Evolutionary conservation across 2,113 vertebrate species (phyloP).

Genomic region (Brienomyrus longianalis): DNA sequence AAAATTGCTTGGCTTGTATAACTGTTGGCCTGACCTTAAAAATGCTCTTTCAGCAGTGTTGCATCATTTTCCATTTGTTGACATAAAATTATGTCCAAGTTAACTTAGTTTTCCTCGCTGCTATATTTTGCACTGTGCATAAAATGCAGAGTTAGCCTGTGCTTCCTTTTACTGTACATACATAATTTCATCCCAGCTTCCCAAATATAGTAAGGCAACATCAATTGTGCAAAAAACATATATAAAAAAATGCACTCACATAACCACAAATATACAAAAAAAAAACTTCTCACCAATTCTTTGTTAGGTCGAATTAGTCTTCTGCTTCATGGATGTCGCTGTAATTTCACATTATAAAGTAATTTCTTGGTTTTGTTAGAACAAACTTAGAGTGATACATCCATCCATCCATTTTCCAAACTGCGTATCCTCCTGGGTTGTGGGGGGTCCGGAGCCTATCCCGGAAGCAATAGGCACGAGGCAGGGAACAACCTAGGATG

Average conservation of each 20-base stretch:
- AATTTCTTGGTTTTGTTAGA: not conserved
- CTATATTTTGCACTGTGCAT: not conserved
- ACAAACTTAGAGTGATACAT: not conserved
- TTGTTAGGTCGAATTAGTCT: not conserved
- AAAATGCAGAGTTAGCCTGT: not conserved
- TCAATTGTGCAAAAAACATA: not conserved
- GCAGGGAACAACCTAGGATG: no score
- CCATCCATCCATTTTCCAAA: not conserved
- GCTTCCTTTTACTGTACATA: not conserved
- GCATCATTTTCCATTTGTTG: slow-evolving; percentile 10
- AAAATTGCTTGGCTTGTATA: not conserved
- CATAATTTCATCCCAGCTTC: not conserved
- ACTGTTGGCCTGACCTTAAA: not conserved
- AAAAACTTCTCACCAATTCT: not conserved
- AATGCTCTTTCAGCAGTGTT: not conserved
- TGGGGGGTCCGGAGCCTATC: no score
- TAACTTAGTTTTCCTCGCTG: not conserved
- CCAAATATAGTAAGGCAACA: not conserved
- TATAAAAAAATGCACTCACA: not conserved
- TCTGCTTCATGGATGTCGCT: not conserved
- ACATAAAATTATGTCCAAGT: not conserved
- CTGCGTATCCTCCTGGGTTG: no score
- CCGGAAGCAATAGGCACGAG: no score
- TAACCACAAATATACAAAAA: not conserved
- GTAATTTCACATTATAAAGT: not conserved